A percentile compares a stretch with the other conserved stretches of the same genome.
Conservation (phyloP, 2,888 invertebrate genomes). For the Trichogramma evanescens region DNA sequence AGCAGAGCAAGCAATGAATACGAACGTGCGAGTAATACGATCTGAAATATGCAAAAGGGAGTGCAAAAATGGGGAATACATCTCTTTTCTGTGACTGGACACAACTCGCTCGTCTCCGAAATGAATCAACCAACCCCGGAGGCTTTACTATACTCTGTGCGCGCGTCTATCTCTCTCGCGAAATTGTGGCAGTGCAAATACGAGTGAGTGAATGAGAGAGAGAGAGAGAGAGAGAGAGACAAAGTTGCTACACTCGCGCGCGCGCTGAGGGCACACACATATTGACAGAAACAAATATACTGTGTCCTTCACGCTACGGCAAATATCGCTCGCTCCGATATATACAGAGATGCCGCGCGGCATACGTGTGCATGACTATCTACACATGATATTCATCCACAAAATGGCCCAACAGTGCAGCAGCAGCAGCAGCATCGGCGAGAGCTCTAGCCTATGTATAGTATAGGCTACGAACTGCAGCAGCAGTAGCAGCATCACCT, state of each 20-base stretch:
- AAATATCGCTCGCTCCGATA: background rate
- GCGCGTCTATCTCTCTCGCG: background rate
- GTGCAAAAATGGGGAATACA: no score
- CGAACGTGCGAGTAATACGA: no score
- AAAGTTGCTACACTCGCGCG: no score
- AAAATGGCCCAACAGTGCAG: slow-evolving; percentile 2
- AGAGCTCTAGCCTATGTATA: background rate
- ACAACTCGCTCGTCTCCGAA: no score
- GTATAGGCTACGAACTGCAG: no score
- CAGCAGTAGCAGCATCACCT: no score
- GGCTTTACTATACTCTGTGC: no score
- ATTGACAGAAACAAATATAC: slow-evolving; percentile 17
- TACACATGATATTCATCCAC: slow-evolving; percentile 7
- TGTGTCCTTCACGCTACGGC: background rate
- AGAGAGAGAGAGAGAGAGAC: no score
- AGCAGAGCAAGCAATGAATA: no score
- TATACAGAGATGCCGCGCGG: background rate
- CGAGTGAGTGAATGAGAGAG: background rate
- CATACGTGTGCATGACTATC: background rate
- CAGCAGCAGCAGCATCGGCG: background rate
- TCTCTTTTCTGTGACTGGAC: no score
- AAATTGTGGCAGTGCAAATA: slow-evolving; percentile 18
- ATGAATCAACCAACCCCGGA: no score
- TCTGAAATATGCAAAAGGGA: no score
- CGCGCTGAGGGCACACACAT: background rate